These are phyloP conservation scores for Drosophila kikkawai DNA, from an alignment of 1,140 invertebrate species.

Conservation along the genomic window DNA sequence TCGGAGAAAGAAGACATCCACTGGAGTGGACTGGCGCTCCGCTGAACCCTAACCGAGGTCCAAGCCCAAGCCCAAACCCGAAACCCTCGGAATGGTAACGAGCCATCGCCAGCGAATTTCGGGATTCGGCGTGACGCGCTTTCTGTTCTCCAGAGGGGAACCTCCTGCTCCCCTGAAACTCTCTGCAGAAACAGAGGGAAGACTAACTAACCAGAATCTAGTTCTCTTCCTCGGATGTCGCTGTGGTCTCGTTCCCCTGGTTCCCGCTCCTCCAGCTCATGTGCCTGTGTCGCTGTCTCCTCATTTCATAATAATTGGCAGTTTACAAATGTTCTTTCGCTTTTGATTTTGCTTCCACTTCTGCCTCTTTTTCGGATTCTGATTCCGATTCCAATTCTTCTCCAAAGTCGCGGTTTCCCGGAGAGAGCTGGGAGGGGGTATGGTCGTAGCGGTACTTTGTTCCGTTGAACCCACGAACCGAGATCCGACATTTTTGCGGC, in stretches of 20 bases:
- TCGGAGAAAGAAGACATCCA: slow-evolving; percentile 24
- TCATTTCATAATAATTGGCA: slow-evolving; percentile 82
- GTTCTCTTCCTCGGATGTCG: slow-evolving; percentile 63
- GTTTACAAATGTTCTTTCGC: slow-evolving; percentile 80
- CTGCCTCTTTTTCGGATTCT: slow-evolving; percentile 17
- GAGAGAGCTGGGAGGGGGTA: slow-evolving; percentile 2
- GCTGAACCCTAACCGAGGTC: slow-evolving; percentile 22
- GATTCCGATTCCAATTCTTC: slow-evolving; percentile 9
- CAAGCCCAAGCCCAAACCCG: slow-evolving; percentile 10
- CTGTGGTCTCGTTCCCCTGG: slow-evolving; percentile 36
- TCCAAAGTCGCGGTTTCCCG: slow-evolving; percentile 49
- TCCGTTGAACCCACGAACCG: slow-evolving; percentile 64
- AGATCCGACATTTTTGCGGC: slow-evolving; percentile 59
- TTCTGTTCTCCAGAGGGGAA: slow-evolving; percentile 49
- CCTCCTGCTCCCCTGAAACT: not conserved
- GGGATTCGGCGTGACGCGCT: slow-evolving; percentile 76
- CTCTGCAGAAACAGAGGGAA: not conserved
- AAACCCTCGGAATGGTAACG: slow-evolving; percentile 70
- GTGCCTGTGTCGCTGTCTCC: slow-evolving; percentile 60
- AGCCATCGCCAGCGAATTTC: slow-evolving; percentile 53
- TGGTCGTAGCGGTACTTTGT: slow-evolving; percentile 64
- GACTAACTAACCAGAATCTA: slow-evolving; percentile 54
- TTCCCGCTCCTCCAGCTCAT: slow-evolving; percentile 12
- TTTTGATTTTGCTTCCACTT: slow-evolving; percentile 73
- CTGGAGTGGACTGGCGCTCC: slow-evolving; percentile 50